Percentiles rank a stretch among this genome's conserved stretches.
phyloP scores from a whole-genome alignment of 2,888 invertebrate genomes.

The Pollenia amentaria region DNA sequence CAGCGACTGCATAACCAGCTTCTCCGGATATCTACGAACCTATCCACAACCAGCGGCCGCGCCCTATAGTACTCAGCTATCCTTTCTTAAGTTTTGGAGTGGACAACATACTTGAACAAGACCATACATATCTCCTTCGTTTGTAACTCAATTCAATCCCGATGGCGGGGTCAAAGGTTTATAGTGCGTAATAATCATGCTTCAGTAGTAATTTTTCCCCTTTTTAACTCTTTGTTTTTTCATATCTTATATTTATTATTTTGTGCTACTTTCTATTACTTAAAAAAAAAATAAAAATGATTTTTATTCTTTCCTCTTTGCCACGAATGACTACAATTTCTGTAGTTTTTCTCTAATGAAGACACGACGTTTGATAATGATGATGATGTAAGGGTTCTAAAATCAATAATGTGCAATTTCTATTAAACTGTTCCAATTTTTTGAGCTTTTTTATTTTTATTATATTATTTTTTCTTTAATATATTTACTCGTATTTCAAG shows the following conservation, averaged over 20 bases:
- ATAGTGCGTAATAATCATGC: neutral
- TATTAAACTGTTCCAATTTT: slow-evolving; percentile 35
- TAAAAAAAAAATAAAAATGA: too few relatives aligned
- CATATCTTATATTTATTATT: slow-evolving; percentile 6
- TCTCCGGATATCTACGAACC: too few relatives aligned
- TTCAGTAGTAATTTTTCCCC: neutral
- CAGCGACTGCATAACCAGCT: too few relatives aligned
- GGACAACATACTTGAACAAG: too few relatives aligned
- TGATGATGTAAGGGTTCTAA: slow-evolving; percentile 68
- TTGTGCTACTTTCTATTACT: slow-evolving; percentile 44
- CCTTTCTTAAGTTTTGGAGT: too few relatives aligned
- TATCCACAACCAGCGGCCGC: too few relatives aligned
- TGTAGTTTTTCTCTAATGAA: slow-evolving; percentile 21
- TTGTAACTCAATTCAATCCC: too few relatives aligned
- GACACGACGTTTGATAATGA: slow-evolving; percentile 19
- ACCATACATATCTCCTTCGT: too few relatives aligned
- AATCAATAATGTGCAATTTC: slow-evolving; percentile 66
- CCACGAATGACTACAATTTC: slow-evolving; percentile 9
- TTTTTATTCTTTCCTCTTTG: neutral
- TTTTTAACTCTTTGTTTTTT: neutral
- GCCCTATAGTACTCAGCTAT: too few relatives aligned
- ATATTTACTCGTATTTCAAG: too few relatives aligned
- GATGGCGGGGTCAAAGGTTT: too few relatives aligned
- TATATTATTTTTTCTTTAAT: slow-evolving; percentile 3
- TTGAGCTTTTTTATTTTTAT: neutral